Conservation (phyloP, 2,888 invertebrate species). For the Phaedon cochleariae region DNA sequence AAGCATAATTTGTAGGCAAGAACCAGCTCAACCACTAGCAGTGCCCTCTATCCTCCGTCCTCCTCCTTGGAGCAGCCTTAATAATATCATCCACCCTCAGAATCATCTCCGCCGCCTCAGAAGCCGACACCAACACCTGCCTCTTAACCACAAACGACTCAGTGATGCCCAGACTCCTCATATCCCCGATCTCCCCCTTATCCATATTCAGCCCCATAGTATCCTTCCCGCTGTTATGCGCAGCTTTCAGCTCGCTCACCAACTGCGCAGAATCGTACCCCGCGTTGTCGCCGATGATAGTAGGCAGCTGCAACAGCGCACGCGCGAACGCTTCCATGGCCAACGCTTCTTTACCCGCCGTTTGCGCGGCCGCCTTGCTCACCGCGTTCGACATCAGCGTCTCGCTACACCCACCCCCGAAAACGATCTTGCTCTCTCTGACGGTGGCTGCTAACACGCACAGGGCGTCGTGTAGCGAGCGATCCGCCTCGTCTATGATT, state of each 20-base stretch:
- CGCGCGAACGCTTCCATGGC: conserved; percentile 96
- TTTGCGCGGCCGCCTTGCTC: conserved; percentile 80
- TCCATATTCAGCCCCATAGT: conserved; percentile 92
- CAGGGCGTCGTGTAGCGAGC: conserved; percentile 97
- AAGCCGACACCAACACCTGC: conserved; percentile 92
- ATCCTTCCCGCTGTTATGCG: conserved; percentile 79
- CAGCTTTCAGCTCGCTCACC: conserved; percentile 89
- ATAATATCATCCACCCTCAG: conserved; percentile 97
- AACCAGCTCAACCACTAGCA: conserved; percentile 67
- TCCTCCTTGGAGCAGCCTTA: conserved; percentile 86
- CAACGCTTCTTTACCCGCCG: conserved; percentile 95
- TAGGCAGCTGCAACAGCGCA: conserved; percentile 90
- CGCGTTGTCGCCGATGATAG: conserved; percentile 97
- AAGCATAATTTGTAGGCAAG: conserved; percentile 34
- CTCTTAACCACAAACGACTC: conserved; percentile 98
- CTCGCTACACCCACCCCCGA: conserved; percentile 91
- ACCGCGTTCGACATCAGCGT: conserved; percentile 97
- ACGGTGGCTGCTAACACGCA: conserved; percentile 97
- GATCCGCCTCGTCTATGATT: conserved; percentile 97
- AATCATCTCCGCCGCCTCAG: conserved; percentile 99
- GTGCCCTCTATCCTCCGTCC: conserved; percentile 85
- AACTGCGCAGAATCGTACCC: conserved; percentile 97
- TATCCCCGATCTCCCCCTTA: conserved; percentile 85
- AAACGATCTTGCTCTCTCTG: conserved; percentile 89
- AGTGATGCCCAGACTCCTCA: conserved; percentile 90